These are phyloP conservation scores for Stigmatopora nigra DNA, from an alignment of 2,113 vertebrate species.

Conservation along the genomic window DNA sequence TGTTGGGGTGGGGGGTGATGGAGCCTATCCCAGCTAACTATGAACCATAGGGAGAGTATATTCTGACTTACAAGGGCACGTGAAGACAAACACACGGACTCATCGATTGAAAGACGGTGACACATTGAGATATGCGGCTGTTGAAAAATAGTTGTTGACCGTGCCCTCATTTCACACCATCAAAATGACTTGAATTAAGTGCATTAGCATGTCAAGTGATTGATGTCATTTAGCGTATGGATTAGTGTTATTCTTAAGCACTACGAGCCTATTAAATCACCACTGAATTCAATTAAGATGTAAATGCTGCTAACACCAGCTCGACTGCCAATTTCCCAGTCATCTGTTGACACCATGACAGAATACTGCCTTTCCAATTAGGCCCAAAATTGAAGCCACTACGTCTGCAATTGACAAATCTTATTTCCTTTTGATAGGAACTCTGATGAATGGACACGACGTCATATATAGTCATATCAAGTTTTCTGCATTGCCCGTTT, in stretches of 20 bases:
- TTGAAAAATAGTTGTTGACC: too few species aligned
- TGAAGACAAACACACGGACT: too few species aligned
- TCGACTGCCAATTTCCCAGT: background rate
- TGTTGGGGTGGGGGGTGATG: too few species aligned
- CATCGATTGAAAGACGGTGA: too few species aligned
- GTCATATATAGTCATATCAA: background rate
- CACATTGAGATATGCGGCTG: too few species aligned
- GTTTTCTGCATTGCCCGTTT: background rate
- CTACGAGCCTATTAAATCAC: conserved; percentile 1
- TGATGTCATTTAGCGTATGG: background rate
- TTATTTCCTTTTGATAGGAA: background rate
- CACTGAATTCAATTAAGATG: conserved; percentile 6
- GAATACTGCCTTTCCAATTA: background rate
- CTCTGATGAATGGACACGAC: background rate
- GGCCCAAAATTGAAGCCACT: background rate
- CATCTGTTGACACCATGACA: background rate
- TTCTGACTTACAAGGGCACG: too few species aligned
- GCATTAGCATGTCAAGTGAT: conserved; percentile 3
- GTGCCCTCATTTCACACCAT: too few species aligned
- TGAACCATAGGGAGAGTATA: too few species aligned
- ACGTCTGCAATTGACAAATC: background rate
- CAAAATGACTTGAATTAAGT: background rate
- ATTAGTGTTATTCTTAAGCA: conserved; percentile 5
- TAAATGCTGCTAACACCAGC: background rate
- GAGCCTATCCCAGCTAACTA: too few species aligned